These are phyloP conservation scores for Carcina quercana DNA, from an alignment of 2,888 invertebrate species.

Conservation along the genomic window DNA sequence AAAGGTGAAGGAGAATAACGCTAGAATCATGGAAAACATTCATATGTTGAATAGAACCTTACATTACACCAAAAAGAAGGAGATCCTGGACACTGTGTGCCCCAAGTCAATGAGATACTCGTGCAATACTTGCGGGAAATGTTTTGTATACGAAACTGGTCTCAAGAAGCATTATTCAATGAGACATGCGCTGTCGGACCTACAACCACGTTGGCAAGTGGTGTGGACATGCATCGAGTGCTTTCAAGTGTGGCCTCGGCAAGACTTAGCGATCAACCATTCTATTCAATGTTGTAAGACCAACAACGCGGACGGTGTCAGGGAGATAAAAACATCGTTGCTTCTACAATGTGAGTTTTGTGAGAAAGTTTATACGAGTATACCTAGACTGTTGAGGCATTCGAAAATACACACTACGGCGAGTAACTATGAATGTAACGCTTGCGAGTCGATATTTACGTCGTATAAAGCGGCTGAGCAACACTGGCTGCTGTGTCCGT, in stretches of 20 bases:
- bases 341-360: conserved; percentile 65
- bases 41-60: conserved; percentile 59
- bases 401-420: conserved; percentile 74
- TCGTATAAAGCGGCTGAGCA: conserved; percentile 55
- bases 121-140: conserved; percentile 60
- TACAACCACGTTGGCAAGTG: conserved; percentile 56
- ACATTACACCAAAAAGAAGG: conserved; percentile 61
- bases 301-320: conserved; percentile 36
- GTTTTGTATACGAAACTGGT: conserved; percentile 64
- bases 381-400: conserved; percentile 56
- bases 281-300: conserved; percentile 44
- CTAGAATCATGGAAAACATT: conserved; percentile 65
- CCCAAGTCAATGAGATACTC: conserved; percentile 48
- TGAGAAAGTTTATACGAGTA: conserved; percentile 63
- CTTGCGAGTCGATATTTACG: conserved; percentile 49
- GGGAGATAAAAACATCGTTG: conserved; percentile 62
- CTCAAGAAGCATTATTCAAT: conserved; percentile 53
- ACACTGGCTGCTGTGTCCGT: conserved; percentile 57
- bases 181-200: conserved; percentile 43
- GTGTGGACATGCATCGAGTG: conserved; percentile 68
- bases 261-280: conserved; percentile 51
- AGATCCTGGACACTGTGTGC: conserved; percentile 45
- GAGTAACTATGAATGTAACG: conserved; percentile 78
- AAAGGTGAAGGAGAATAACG: conserved; percentile 65
- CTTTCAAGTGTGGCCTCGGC: conserved; percentile 64